Base-by-base conservation (phyloP, 2,888 invertebrate species). In the Imbricaverruca yamaguchii region DNA sequence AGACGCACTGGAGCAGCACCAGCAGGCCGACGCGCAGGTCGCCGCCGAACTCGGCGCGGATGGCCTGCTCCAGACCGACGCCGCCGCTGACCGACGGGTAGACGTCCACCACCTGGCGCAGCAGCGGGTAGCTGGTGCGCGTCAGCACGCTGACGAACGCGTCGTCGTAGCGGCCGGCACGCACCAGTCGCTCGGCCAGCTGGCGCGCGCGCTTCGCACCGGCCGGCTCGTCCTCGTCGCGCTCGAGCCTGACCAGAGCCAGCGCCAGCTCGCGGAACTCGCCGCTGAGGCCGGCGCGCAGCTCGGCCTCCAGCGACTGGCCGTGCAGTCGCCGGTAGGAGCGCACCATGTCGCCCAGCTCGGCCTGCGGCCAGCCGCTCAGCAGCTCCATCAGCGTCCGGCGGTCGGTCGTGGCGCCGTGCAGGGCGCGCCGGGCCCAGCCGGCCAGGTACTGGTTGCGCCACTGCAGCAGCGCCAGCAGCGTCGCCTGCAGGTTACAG, bases 21-120 rank as follows among this genome's bases (percentile, higher is more conserved):
- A 74, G 74, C 74, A 74, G 74, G 9, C 55, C 74, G 21, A 55
- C 21, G 1, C 21, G 53, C 63, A 92, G 87, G 83, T 92, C 92
- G 0, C 92, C 93, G 83, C 85, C 85, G 83, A 87, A 83, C 83
- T 86, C 86, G 8, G 91, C 90, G 86, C 91, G 90, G 86, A 93
- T 90, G 80, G 92, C 92, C 85, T 92, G 92, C 86, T 92, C 92
- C 18, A 74, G 15, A 55, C 1, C 18, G 15, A 15, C 18, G 55
- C 55, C 9, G 21, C 53, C 55, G 74, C 55, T 55, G 55, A 55
- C 55, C 21, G 13, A 12, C 21, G 74, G 74, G 74, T 8, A 55
- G 7, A 55, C 6, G 15, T 18, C 74, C 21, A 53, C 9, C 55
- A 10, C 55, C 9, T 15, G 53, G 21, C 55, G 74, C 55, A 74